A percentile compares a stretch with the other conserved stretches of the same genome.
Evolutionary conservation across 2,797 vertebrate species (phyloP).

Genomic region (Neosilurus mollespiculum): DNA sequence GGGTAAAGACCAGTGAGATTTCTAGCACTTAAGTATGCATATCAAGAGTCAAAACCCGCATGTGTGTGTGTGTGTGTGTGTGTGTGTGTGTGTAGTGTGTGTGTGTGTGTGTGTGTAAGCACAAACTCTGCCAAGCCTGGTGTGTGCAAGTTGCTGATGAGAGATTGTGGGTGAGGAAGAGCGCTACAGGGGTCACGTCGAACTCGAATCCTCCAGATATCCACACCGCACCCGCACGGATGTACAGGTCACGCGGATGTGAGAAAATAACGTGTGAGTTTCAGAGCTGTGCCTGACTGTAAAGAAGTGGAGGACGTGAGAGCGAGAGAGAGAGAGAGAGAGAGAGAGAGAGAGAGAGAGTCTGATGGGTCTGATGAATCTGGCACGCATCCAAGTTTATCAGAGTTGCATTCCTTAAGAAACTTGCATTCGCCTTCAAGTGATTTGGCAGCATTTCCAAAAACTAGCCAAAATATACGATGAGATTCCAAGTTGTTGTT

Average conservation of each 20-base stretch:
- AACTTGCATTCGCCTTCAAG: constrained; percentile 60
- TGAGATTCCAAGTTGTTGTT: constrained; percentile 23
- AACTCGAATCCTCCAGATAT: constrained; percentile 62
- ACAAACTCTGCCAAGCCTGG: constrained; percentile 48
- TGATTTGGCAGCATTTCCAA: constrained; percentile 58
- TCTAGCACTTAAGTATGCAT: constrained; percentile 53
- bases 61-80: not conserved
- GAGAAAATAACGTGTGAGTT: constrained; percentile 46
- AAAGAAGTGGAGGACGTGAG: constrained; percentile 51
- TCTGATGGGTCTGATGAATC: constrained; percentile 61
- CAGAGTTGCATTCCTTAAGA: constrained; percentile 64
- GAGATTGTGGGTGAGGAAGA: constrained; percentile 43
- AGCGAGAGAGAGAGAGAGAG: constrained; percentile 18
- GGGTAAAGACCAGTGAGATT: constrained; percentile 43
- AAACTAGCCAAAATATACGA: constrained; percentile 54
- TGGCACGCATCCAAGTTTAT: constrained; percentile 65
- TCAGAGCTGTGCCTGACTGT: constrained; percentile 53
- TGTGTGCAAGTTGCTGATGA: constrained; percentile 58
- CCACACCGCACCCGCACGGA: constrained; percentile 57
- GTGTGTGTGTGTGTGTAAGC: constrained; percentile 39
- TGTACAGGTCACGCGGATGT: constrained; percentile 58
- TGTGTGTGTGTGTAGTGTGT: constrained; percentile 35
- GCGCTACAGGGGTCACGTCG: constrained; percentile 58
- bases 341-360: constrained; percentile 14
- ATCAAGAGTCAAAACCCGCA: constrained; percentile 37